phyloP scores from a whole-genome alignment of 2,797 vertebrate genomes.

The Sphenodon punctatus region DNA sequence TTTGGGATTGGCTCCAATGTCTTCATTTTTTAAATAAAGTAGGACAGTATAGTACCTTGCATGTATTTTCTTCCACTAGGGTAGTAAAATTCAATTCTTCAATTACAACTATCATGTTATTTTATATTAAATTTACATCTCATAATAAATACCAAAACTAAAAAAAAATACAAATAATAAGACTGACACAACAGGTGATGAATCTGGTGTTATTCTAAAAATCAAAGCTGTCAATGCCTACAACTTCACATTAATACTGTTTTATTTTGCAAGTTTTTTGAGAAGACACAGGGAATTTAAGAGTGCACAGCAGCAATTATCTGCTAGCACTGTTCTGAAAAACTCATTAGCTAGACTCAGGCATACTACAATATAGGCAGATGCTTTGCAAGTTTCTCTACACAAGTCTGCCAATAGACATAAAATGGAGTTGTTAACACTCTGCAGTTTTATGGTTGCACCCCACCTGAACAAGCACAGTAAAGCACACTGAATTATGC shows the following conservation, averaged over 20 bases:
- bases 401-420: slow-evolving; percentile 9
- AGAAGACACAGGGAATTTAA: neutral
- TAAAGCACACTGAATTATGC: neutral
- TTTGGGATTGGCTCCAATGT: no score
- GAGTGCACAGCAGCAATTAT: neutral
- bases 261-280: neutral
- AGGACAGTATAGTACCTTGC: no score
- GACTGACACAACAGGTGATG: no score
- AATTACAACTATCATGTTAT: neutral
- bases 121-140: neutral
- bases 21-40: no score
- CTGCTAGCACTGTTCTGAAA: neutral
- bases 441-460: neutral
- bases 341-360: neutral
- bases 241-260: neutral
- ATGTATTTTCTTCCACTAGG: neutral
- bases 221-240: neutral
- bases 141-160: neutral
- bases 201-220: no score
- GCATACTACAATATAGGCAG: neutral
- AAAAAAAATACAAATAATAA: neutral
- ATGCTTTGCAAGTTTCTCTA: neutral
- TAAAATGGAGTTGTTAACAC: slow-evolving; percentile 12
- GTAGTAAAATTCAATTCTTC: neutral
- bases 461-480: neutral